Evolutionary conservation across 2,888 invertebrate genomes (phyloP).

Genomic region (Drosophila fungiperda): DNA sequence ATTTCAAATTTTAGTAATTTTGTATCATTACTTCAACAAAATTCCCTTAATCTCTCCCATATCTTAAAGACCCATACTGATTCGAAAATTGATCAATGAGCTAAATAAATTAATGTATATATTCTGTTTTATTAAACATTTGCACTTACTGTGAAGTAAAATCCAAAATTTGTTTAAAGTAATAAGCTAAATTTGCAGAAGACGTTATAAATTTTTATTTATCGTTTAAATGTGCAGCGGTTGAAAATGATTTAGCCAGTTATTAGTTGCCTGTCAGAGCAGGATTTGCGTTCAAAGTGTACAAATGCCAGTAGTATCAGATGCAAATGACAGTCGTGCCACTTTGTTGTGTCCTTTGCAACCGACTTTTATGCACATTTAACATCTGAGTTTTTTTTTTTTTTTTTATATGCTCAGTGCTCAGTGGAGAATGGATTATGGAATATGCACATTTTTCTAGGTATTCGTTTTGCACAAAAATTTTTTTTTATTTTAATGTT

Average conservation of each 20-base stretch:
- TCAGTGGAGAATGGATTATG: conserved; percentile 35
- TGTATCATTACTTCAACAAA: background rate
- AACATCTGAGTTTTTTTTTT: conserved; percentile 37
- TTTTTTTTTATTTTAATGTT: conserved; percentile 29
- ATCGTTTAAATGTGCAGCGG: conserved; percentile 21
- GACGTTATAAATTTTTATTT: conserved; percentile 1
- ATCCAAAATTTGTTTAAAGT: background rate
- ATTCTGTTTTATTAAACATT: background rate
- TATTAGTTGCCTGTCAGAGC: conserved; percentile 51
- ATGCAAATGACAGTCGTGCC: conserved; percentile 10
- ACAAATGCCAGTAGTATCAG: conserved; percentile 6
- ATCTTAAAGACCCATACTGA: background rate
- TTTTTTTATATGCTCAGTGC: conserved; percentile 50
- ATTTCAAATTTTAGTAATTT: background rate
- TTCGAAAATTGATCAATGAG: background rate
- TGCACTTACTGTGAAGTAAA: background rate
- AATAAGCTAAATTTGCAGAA: background rate
- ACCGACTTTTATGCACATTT: conserved; percentile 32
- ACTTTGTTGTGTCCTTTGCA: conserved; percentile 5
- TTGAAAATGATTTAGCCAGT: conserved; percentile 44
- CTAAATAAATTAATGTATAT: background rate
- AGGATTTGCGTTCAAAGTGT: conserved; percentile 17
- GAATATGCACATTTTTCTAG: conserved; percentile 42
- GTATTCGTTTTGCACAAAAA: conserved; percentile 18
- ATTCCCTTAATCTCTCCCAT: background rate